These are phyloP conservation scores for Ennomos quercinarius DNA, from an alignment of 2,888 invertebrate genomes.

Conservation along the genomic window DNA sequence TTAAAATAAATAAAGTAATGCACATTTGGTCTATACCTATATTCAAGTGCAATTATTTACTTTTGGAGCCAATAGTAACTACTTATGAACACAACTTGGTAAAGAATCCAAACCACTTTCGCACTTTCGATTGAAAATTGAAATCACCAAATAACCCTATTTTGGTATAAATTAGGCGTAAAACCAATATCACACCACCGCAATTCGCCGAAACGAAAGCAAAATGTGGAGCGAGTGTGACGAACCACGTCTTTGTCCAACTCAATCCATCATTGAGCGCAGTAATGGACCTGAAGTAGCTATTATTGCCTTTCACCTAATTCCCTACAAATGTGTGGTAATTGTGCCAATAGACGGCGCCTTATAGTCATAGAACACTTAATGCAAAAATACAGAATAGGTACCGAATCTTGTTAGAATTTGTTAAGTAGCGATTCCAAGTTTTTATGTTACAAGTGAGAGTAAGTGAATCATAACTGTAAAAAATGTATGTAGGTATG, in stretches of 20 bases:
- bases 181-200: constrained; percentile 40
- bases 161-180: constrained; percentile 26
- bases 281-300: constrained; percentile 67
- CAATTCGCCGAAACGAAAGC: constrained; percentile 45
- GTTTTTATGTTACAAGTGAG: constrained; percentile 36
- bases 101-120: constrained; percentile 18
- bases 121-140: constrained; percentile 32
- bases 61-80: too few species aligned
- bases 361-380: constrained; percentile 33
- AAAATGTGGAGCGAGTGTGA: constrained; percentile 53
- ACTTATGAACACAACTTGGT: background rate
- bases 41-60: too few species aligned
- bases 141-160: constrained; percentile 23
- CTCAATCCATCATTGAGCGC: constrained; percentile 58
- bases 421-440: constrained; percentile 23
- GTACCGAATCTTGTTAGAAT: background rate
- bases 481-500: background rate
- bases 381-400: background rate
- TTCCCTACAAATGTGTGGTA: constrained; percentile 45
- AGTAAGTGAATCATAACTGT: constrained; percentile 20
- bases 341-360: constrained; percentile 41
- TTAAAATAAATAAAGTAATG: too few species aligned
- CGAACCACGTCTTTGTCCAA: constrained; percentile 58
- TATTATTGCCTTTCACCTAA: constrained; percentile 72
- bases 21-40: too few species aligned